Percentiles rank a stretch among this genome's conserved stretches.
Conservation (phyloP, 2,113 vertebrate species). For the Leptodactylus fuscus region DNA sequence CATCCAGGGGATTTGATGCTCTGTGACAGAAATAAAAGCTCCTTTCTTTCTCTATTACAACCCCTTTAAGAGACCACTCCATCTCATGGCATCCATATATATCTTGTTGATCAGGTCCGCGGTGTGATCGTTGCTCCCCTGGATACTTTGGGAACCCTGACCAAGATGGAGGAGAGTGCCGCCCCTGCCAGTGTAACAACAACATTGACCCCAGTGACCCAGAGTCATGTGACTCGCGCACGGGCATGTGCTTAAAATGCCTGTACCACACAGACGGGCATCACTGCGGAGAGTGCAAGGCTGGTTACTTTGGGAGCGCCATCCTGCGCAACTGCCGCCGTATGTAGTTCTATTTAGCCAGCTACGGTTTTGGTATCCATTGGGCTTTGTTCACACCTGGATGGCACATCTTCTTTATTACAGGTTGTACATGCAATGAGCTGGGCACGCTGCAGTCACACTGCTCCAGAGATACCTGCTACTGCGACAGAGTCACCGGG, state of each 20-base stretch:
- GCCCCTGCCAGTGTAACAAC: slow-evolving; percentile 82
- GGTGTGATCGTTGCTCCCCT: slow-evolving; percentile 82
- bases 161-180: slow-evolving; percentile 72
- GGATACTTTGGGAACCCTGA: slow-evolving; percentile 81
- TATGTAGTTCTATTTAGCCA: slow-evolving; percentile 69
- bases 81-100: too few species aligned
- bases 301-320: slow-evolving; percentile 82
- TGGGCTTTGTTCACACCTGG: neutral
- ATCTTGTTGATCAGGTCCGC: slow-evolving; percentile 68
- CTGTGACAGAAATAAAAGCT: too few species aligned
- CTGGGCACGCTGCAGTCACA: slow-evolving; percentile 72
- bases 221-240: slow-evolving; percentile 78
- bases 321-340: slow-evolving; percentile 79
- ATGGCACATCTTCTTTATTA: neutral
- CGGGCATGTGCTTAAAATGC: slow-evolving; percentile 80
- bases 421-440: slow-evolving; percentile 82
- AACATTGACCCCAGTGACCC: slow-evolving; percentile 83
- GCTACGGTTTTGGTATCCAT: neutral
- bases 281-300: slow-evolving; percentile 75
- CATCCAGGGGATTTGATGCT: too few species aligned
- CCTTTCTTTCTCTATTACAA: too few species aligned
- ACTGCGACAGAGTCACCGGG: slow-evolving; percentile 74
- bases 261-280: slow-evolving; percentile 79
- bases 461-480: slow-evolving; percentile 71
- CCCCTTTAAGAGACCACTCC: too few species aligned